These are phyloP conservation scores for Falcaria lacertinaria DNA, from an alignment of 2,888 invertebrate species.

Conservation along the genomic window DNA sequence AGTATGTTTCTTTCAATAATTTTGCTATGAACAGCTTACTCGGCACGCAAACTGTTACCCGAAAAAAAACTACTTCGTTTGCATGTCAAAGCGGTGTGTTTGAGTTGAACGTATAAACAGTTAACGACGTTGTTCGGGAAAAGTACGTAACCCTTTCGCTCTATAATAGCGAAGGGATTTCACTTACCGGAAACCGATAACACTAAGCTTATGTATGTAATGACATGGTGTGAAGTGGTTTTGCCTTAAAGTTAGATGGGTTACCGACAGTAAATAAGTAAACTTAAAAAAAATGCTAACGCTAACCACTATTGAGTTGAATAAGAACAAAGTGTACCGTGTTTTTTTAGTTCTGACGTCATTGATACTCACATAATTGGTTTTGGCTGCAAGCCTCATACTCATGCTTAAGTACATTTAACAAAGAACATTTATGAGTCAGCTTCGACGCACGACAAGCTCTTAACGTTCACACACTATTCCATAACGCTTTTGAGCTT, in stretches of 20 bases:
- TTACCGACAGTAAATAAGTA: no score
- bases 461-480: no score
- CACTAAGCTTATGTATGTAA: neutral
- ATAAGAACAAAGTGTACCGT: no score
- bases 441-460: no score
- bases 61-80: slow-evolving; percentile 1
- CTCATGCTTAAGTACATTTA: no score
- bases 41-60: neutral
- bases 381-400: no score
- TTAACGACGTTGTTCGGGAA: neutral
- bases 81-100: slow-evolving; percentile 1
- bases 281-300: no score
- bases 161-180: neutral
- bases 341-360: no score
- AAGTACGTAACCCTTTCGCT: neutral
- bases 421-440: no score
- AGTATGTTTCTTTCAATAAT: neutral
- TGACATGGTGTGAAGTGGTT: neutral
- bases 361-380: no score
- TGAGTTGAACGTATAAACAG: neutral
- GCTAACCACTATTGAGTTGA: no score
- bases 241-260: neutral
- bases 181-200: neutral
- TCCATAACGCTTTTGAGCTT: no score
- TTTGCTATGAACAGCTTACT: neutral